Evolutionary conservation across 2,113 vertebrate species (phyloP).

Genomic region (Upupa epops): DNA sequence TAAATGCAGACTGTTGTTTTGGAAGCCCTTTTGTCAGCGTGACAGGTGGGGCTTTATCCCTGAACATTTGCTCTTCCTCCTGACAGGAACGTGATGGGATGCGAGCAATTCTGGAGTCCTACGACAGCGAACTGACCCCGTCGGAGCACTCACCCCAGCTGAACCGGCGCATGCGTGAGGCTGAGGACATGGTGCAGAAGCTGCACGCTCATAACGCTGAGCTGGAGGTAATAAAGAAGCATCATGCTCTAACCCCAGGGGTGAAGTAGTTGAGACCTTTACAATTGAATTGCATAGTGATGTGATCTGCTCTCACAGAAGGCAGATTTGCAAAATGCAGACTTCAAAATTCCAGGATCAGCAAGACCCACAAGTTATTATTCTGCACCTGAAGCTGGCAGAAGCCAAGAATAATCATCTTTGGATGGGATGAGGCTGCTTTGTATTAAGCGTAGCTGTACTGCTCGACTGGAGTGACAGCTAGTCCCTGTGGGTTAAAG

Average conservation of each 20-base stretch:
- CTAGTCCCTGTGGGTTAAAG: background rate
- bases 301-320: background rate
- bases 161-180: conserved; percentile 84
- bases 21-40: fast-evolving
- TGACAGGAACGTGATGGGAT: conserved; percentile 93
- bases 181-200: conserved; percentile 88
- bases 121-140: conserved; percentile 86
- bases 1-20: background rate
- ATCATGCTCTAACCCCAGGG: background rate
- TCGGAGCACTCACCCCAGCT: conserved; percentile 89
- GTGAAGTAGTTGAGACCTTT: background rate
- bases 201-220: conserved; percentile 83
- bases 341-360: background rate
- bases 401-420: background rate
- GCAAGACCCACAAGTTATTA: fast-evolving
- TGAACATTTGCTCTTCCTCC: background rate
- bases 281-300: background rate
- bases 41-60: background rate
- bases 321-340: background rate
- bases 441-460: background rate
- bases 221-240: conserved; percentile 84
- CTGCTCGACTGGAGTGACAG: background rate
- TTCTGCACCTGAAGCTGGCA: background rate
- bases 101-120: conserved; percentile 92
- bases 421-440: background rate